Evolutionary conservation across 2,888 invertebrate genomes (phyloP), one percentile per base, ranked within the genome.

Genomic region (Eilema depressum): DNA sequence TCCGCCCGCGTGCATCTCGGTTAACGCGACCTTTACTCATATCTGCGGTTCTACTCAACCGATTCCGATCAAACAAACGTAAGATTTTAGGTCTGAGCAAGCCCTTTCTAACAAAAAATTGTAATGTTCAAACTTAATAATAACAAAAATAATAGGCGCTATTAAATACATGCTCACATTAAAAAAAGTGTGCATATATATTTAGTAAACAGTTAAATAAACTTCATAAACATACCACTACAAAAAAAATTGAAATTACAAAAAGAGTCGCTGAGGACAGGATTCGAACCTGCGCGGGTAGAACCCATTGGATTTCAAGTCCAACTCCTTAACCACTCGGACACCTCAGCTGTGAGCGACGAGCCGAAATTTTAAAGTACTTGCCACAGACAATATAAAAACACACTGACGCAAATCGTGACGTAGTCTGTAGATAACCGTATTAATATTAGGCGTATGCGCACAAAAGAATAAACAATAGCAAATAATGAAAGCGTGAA

Each of bases 241-340:
- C 7, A 20, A 0, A 53, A 53, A 53, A 20, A 53, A n/a, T n/a
- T n/a, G n/a, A n/a, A 20, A 53, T 8, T 47, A 47, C 63, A 80
- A 76, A 82, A 80, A 83, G 73, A 73, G 88, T 66, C 82, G 82
- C 82, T 82, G 82, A 82, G 82, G 82, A 95, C 95, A 95, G 95
- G 95, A 95, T 95, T 95, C 95, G 95, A 95, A 95, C 95, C 95
- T 95, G 95, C 95, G 95, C 95, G 95, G 95, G 95, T 92, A 95
- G 80, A 94, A 95, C 95, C 95, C 95, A 95, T 95, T 95, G 95
- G 95, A 95, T 95, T 95, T 95, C 95, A 95, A 95, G 95, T 95
- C 94, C 94, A 95, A 95, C 95, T 95, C 95, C 94, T 94, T 95
- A 95, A 95, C 95, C 95, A 95, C 95, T 95, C 95, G 95, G 95